Evolutionary conservation across 1,140 invertebrate genomes (phyloP).

Genomic region (Hydropsyche tenuis): DNA sequence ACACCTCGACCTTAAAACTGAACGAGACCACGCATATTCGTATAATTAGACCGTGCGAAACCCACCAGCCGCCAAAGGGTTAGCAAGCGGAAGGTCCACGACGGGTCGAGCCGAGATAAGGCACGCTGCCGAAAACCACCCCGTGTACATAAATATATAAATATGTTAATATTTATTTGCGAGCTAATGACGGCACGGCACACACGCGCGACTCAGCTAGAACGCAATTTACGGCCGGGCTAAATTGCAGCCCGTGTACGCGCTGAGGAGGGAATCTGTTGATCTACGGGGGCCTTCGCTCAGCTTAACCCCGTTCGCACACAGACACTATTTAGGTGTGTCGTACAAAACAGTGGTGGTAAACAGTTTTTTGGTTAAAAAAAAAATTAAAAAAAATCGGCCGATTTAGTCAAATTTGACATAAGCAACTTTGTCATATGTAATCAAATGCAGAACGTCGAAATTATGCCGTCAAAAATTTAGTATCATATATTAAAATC

Average conservation of each 20-base stretch:
- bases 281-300: slow-evolving; percentile 16
- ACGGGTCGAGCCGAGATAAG: slow-evolving; percentile 21
- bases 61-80: background rate
- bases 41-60: too few species aligned
- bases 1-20: too few species aligned
- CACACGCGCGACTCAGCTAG: slow-evolving; percentile 32
- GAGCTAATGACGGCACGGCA: slow-evolving; percentile 34
- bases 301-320: background rate
- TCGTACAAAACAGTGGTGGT: too few species aligned
- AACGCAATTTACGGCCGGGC: slow-evolving; percentile 34
- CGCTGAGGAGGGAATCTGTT: slow-evolving; percentile 3
- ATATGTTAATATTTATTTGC: slow-evolving; percentile 42
- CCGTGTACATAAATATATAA: slow-evolving; percentile 21
- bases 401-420: too few species aligned
- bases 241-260: slow-evolving; percentile 12
- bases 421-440: too few species aligned
- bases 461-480: too few species aligned
- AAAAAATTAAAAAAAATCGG: too few species aligned
- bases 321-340: too few species aligned
- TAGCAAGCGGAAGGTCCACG: background rate
- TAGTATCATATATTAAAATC: too few species aligned
- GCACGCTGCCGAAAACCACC: slow-evolving; percentile 11
- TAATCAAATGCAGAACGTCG: too few species aligned
- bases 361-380: too few species aligned
- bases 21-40: too few species aligned